These are phyloP conservation scores for Lepidothrix coronata DNA, from an alignment of 2,113 vertebrate genomes.

Conservation along the genomic window DNA sequence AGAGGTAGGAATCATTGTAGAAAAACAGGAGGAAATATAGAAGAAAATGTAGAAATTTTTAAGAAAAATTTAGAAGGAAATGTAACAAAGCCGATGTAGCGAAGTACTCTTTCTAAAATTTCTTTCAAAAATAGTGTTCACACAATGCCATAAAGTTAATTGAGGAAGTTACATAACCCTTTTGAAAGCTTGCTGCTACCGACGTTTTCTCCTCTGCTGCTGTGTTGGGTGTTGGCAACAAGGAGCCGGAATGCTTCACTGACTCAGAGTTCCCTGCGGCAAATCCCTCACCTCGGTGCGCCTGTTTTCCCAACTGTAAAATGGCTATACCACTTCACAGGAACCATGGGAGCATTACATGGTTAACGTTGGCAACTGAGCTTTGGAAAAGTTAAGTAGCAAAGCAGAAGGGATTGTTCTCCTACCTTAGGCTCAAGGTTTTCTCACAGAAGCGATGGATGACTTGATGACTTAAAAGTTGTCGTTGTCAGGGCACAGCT, in stretches of 20 bases:
- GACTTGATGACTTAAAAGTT: not conserved
- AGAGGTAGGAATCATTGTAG: not conserved
- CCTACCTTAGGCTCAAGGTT: not conserved
- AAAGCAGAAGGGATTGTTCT: not conserved
- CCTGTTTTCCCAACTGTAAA: conserved; percentile 29
- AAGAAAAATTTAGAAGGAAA: not conserved
- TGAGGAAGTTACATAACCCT: conserved; percentile 26
- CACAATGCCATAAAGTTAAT: not conserved
- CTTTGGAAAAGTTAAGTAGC: not conserved
- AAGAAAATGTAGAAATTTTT: not conserved
- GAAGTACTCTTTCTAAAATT: not conserved
- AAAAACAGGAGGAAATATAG: not conserved
- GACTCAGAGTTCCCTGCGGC: conserved; percentile 35
- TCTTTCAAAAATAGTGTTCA: not conserved
- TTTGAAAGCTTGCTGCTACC: conserved; percentile 19
- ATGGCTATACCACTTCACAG: not conserved
- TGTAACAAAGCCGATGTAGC: not conserved
- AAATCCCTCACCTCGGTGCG: not conserved
- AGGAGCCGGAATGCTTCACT: not conserved
- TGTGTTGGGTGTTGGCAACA: not conserved
- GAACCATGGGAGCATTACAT: not conserved
- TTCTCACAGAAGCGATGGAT: not conserved
- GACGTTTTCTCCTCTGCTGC: conserved; percentile 11
- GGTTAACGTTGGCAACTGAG: not conserved
- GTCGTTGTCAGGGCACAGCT: not conserved